phyloP scores from a whole-genome alignment of 2,888 invertebrate species.

The Lagria hirta region DNA sequence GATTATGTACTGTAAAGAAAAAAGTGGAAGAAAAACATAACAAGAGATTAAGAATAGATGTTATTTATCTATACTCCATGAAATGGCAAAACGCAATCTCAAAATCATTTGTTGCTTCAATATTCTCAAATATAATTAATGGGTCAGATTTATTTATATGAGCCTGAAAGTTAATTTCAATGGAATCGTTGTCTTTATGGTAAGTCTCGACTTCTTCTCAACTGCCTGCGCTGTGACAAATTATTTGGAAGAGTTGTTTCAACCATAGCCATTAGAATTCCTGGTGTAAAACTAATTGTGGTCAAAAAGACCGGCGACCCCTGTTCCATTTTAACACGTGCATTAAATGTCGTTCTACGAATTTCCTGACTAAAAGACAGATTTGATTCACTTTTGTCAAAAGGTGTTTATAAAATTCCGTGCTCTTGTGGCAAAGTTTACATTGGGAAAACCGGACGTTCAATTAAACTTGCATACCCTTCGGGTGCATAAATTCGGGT shows the following conservation, averaged over 20 bases:
- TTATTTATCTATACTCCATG: conserved; percentile 8
- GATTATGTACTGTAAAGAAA: too few species aligned
- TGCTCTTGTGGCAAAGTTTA: too few species aligned
- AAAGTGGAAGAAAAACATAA: conserved; percentile 5
- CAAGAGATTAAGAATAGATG: conserved; percentile 1
- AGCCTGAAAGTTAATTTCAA: conserved; percentile 8
- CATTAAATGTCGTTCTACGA: background rate
- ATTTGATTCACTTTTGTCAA: too few species aligned
- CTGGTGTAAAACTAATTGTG: conserved; percentile 7
- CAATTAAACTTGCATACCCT: too few species aligned
- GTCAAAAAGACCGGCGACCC: conserved; percentile 1
- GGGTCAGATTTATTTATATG: conserved; percentile 5
- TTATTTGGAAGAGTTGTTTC: conserved; percentile 9
- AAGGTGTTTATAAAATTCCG: too few species aligned
- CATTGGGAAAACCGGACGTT: too few species aligned
- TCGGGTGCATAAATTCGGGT: too few species aligned
- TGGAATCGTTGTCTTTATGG: conserved; percentile 7
- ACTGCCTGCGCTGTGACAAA: conserved; percentile 9
- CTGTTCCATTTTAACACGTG: conserved; percentile 1
- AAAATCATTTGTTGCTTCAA: conserved; percentile 8
- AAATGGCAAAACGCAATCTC: conserved; percentile 7
- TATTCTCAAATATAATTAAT: conserved; percentile 7
- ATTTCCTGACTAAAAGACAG: too few species aligned
- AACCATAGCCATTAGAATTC: conserved; percentile 3
- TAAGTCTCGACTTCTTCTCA: conserved; percentile 7